A percentile compares a stretch with the other conserved stretches of the same genome.
phyloP scores from a whole-genome alignment of 2,797 vertebrate genomes.

The Botia almorhae region DNA sequence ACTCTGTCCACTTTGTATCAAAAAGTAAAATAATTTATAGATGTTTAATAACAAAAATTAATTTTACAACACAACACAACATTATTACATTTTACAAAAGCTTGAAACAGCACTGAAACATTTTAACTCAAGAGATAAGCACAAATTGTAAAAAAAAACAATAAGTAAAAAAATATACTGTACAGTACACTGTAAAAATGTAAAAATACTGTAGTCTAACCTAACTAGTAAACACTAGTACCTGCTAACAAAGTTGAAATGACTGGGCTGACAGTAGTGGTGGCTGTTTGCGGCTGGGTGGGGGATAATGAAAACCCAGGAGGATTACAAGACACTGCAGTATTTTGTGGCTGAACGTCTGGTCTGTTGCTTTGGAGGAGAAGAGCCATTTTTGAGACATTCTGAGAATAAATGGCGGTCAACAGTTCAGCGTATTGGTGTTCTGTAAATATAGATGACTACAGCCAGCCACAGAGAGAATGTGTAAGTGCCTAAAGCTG shows the following conservation, averaged over 20 bases:
- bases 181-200: too few species aligned
- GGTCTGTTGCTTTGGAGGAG: constrained; percentile 46
- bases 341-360: constrained; percentile 63
- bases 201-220: too few species aligned
- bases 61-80: too few species aligned
- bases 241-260: constrained; percentile 35
- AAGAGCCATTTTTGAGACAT: constrained; percentile 66
- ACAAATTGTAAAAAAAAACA: too few species aligned
- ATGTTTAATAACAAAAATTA: too few species aligned
- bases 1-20: too few species aligned
- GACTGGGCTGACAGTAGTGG: constrained; percentile 62
- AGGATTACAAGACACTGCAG: constrained; percentile 67
- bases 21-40: too few species aligned
- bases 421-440: constrained; percentile 80
- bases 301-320: constrained; percentile 72
- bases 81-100: too few species aligned
- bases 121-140: too few species aligned
- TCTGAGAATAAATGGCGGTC: constrained; percentile 83
- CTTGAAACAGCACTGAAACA: too few species aligned
- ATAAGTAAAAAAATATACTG: too few species aligned
- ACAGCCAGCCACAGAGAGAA: constrained; percentile 76
- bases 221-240: neutral
- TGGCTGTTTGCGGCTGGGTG: constrained; percentile 63
- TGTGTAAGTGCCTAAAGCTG: constrained; percentile 78
- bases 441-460: constrained; percentile 79